Evolutionary conservation across 2,113 vertebrate species (phyloP).

Genomic region (Toxostoma redivivum): DNA sequence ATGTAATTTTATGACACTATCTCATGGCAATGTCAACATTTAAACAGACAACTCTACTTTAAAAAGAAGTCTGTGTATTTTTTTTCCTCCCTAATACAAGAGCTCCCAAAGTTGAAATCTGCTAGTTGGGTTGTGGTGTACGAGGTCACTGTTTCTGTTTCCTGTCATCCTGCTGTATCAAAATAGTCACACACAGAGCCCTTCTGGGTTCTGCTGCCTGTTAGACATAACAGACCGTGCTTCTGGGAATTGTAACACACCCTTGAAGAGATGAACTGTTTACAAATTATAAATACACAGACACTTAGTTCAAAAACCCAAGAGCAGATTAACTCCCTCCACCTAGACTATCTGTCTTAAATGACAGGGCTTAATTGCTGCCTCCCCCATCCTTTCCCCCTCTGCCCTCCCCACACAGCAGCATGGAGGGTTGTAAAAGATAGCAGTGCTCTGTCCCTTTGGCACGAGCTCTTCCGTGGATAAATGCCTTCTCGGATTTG

Average conservation of each 20-base stretch:
- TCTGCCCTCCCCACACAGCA: neutral
- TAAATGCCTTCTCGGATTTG: neutral
- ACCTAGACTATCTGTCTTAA: slow-evolving; percentile 79
- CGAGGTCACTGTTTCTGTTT: slow-evolving; percentile 31
- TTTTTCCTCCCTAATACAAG: neutral
- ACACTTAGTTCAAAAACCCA: slow-evolving; percentile 65
- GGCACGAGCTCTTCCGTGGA: neutral
- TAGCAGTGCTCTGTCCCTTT: slow-evolving; percentile 43
- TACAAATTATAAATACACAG: slow-evolving; percentile 81
- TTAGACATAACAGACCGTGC: slow-evolving; percentile 83
- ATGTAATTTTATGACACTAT: slow-evolving; percentile 45
- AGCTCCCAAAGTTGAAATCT: neutral
- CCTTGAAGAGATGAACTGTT: slow-evolving; percentile 78
- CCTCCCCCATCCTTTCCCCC: neutral
- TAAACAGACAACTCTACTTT: slow-evolving; percentile 16
- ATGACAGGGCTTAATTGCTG: slow-evolving; percentile 79
- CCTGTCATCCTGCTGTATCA: slow-evolving; percentile 19
- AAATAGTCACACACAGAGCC: slow-evolving; percentile 1
- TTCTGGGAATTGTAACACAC: slow-evolving; percentile 86
- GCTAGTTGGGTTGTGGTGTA: neutral
- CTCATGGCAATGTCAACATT: slow-evolving; percentile 45
- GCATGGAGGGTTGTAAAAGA: neutral
- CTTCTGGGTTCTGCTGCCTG: slow-evolving; percentile 70
- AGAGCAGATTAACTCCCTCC: slow-evolving; percentile 72
- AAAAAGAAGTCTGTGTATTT: slow-evolving; percentile 15